Conservation (phyloP, 2,113 vertebrate species). For the Alosa alosa region DNA sequence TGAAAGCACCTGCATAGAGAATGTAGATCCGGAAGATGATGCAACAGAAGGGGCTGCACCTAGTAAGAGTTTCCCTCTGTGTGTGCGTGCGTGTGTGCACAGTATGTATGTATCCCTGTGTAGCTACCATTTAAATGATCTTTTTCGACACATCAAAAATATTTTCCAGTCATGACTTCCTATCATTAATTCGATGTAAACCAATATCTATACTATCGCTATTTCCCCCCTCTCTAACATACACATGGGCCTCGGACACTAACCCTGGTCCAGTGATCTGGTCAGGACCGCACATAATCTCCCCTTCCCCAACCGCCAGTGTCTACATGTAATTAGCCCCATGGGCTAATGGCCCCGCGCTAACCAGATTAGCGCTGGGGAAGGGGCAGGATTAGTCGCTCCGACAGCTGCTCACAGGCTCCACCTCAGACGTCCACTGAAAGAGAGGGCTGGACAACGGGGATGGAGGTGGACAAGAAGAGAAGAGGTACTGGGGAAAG, state of each 20-base stretch:
- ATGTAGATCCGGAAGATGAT: slow-evolving; percentile 54
- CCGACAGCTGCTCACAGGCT: slow-evolving; percentile 58
- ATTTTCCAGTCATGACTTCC: not conserved
- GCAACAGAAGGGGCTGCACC: slow-evolving; percentile 50
- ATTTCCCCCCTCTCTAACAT: not conserved
- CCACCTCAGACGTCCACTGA: slow-evolving; percentile 31
- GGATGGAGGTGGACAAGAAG: not conserved
- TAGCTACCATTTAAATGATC: not conserved
- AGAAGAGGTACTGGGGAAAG: not conserved
- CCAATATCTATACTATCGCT: not conserved
- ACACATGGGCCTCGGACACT: not conserved
- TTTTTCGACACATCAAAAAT: not conserved
- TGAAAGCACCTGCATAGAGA: slow-evolving; percentile 48
- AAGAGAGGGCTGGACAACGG: not conserved
- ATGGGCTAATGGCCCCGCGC: slow-evolving; percentile 55
- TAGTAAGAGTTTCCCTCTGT: slow-evolving; percentile 54
- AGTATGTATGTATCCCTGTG: not conserved
- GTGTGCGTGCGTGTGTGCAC: not conserved
- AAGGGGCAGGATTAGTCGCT: slow-evolving; percentile 59
- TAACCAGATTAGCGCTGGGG: slow-evolving; percentile 69
- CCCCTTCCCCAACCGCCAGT: slow-evolving; percentile 39
- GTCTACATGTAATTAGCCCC: slow-evolving; percentile 52
- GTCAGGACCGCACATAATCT: slow-evolving; percentile 5
- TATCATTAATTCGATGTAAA: not conserved
- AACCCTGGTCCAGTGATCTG: not conserved